Percentiles rank a stretch among this genome's conserved stretches.
Evolutionary conservation across 2,113 vertebrate genomes (phyloP).

Genomic region (Nyctibius bracteatus): DNA sequence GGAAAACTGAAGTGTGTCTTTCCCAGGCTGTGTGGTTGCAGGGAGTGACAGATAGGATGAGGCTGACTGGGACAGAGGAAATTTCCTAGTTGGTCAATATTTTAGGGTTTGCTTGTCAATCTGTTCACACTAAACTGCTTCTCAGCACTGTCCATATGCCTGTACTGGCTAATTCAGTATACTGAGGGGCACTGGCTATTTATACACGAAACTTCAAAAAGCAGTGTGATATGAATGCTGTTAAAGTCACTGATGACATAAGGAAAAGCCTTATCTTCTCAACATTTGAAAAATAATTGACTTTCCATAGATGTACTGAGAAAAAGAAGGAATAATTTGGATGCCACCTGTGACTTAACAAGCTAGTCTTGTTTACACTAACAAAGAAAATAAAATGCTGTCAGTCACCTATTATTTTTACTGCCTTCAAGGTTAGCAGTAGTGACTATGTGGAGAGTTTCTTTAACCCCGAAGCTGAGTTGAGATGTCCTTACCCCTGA

Average conservation of each 20-base stretch:
- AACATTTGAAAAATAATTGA: not conserved
- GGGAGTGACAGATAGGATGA: not conserved
- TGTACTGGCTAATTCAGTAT: not conserved
- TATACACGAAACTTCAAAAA: not conserved
- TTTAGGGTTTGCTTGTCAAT: not conserved
- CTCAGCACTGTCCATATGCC: not conserved
- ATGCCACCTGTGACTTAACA: not conserved
- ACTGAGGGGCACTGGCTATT: not conserved
- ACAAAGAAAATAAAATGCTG: not conserved
- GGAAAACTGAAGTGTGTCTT: not conserved
- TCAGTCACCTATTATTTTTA: not conserved
- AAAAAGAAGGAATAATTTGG: not conserved
- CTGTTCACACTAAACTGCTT: not conserved
- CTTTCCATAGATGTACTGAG: not conserved
- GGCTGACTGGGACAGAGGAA: not conserved
- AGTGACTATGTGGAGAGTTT: not conserved
- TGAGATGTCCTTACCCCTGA: not conserved
- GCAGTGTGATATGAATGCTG: not conserved
- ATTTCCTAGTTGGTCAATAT: not conserved
- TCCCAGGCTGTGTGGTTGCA: accelerated
- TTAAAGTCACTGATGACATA: not conserved
- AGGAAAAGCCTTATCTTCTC: not conserved
- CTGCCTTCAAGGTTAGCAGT: not conserved
- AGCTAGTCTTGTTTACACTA: not conserved
- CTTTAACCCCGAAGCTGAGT: not conserved